Evolutionary conservation across 2,113 vertebrate species (phyloP), one percentile per base, ranked within the genome.

Genomic region (Alces alces): DNA sequence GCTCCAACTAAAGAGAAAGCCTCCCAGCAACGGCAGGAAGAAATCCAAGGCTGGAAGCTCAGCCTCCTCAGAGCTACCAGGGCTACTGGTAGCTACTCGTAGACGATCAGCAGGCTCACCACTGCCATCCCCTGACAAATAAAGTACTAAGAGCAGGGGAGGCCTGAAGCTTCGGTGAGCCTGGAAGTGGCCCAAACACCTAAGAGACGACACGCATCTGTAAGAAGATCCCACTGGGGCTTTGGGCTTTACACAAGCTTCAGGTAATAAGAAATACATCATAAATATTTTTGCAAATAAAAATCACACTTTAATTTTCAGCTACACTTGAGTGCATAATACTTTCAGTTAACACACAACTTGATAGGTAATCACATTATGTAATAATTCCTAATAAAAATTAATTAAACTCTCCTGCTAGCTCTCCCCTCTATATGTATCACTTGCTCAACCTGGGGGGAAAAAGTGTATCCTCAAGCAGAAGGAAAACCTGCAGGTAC

Each of bases 341-440:
- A 86, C 50, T 73, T 91, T 52, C 6, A 88, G 80, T 57, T 78
- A 90, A 70, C 16, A 15, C 43, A 28, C 43, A 57, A 45, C 25
- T 16, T 16, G 30, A 95, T 39, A 95, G 28, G 80, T 70, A 95
- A 91, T 52, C 83, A 13, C 1, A 7, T 30, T 43, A 21, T 28
- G 57, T 70, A 82, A 70, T 86, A 66, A 95, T 93, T 58, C 85
- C 73, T 80, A 90, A 84, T 52, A 79, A 60, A 95, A 97, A 88
- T 90, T 45, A 96, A 89, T 36, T 39, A 64, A 55, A 55, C 27
- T 39, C 57, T 90, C 60, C 55, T 87, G 36, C 84, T 5, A 36
- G 76, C 13, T 73, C 89, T 82, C 21, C 73, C 57, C 43, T 95
- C 66, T 92, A 36, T 64, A 45, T 47, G 80, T 80, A 43, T 43